Evolutionary conservation across 2,797 vertebrate genomes (phyloP).

Genomic region (Rachycentron canadum): DNA sequence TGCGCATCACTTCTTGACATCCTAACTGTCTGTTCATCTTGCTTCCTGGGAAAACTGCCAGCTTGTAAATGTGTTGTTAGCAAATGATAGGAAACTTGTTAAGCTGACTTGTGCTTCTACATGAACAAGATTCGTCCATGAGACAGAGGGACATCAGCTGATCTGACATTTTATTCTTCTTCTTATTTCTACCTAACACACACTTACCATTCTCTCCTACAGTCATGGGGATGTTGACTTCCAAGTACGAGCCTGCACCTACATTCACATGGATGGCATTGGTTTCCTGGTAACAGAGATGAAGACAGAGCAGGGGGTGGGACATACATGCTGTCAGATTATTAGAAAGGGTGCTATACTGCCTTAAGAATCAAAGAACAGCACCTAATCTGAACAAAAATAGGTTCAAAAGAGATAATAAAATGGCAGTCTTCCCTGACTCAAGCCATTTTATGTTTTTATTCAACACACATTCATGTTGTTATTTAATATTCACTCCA

Average conservation of each 20-base stretch:
- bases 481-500: slow-evolving; percentile 55
- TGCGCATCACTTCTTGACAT: neutral
- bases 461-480: slow-evolving; percentile 33
- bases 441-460: slow-evolving; percentile 25
- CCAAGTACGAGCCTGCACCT: slow-evolving; percentile 97
- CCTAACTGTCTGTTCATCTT: neutral
- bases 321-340: slow-evolving; percentile 27
- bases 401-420: slow-evolving; percentile 27
- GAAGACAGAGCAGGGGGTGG: slow-evolving; percentile 16
- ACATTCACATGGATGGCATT: slow-evolving; percentile 99
- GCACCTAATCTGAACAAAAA: slow-evolving; percentile 38
- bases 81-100: neutral
- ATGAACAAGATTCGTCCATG: neutral
- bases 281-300: slow-evolving; percentile 89
- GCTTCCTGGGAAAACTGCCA: neutral
- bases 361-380: slow-evolving; percentile 25
- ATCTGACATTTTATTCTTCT: neutral
- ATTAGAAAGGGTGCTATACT: slow-evolving; percentile 7
- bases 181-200: slow-evolving; percentile 16
- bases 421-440: slow-evolving; percentile 14
- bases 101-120: neutral
- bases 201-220: slow-evolving; percentile 92
- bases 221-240: slow-evolving; percentile 99
- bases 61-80: neutral
- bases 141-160: slow-evolving; percentile 11